A percentile compares a stretch with the other conserved stretches of the same genome.
Evolutionary conservation across 2,888 invertebrate species (phyloP).

Genomic region (Drosophila cyrtoloma): DNA sequence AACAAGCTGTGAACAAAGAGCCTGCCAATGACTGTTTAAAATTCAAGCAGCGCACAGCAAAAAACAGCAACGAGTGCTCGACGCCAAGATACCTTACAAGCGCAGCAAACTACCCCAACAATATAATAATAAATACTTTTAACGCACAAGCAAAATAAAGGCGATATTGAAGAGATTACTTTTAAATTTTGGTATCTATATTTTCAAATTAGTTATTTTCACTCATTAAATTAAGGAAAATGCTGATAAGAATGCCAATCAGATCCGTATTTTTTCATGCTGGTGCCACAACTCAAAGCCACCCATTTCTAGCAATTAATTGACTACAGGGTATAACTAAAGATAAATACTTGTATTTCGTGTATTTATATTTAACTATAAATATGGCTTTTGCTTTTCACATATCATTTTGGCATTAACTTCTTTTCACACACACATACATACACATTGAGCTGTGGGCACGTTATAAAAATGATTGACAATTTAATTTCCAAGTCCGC

Average conservation of each 20-base stretch:
- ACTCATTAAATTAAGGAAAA: neutral
- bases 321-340: constrained; percentile 29
- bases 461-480: constrained; percentile 82
- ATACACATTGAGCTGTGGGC: constrained; percentile 42
- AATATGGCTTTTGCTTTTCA: constrained; percentile 52
- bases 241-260: neutral
- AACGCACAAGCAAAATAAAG: too few relatives aligned
- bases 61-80: neutral
- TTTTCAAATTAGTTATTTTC: neutral
- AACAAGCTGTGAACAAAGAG: constrained; percentile 59
- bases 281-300: neutral
- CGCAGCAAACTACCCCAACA: neutral
- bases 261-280: neutral
- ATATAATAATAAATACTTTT: neutral
- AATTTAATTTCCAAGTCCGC: constrained; percentile 79
- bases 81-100: constrained; percentile 19
- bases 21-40: constrained; percentile 78
- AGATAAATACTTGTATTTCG: constrained; percentile 55
- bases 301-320: neutral
- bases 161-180: neutral
- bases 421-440: constrained; percentile 70
- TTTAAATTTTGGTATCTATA: neutral
- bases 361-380: constrained; percentile 39
- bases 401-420: constrained; percentile 77
- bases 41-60: constrained; percentile 55